Percentiles rank a stretch among this genome's conserved stretches.
Conservation (phyloP, 2,888 invertebrate genomes). For the Protophormia terraenovae region DNA sequence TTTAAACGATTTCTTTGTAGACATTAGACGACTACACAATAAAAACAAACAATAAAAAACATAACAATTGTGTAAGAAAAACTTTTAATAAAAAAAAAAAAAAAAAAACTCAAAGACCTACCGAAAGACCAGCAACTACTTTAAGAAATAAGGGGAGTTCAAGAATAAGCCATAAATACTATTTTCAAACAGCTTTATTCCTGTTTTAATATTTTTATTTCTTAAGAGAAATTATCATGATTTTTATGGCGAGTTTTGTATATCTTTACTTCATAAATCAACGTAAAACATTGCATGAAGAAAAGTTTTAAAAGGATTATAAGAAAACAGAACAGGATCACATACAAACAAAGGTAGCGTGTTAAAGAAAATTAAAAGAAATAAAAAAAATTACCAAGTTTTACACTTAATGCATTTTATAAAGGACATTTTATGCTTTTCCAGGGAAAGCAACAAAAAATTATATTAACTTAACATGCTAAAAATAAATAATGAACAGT, state of each 20-base stretch:
- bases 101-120: not conserved
- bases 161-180: not conserved
- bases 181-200: not conserved
- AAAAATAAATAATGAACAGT: slow-evolving; percentile 15
- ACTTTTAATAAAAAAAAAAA: not conserved
- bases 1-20: slow-evolving; percentile 12
- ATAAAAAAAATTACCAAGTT: too few species aligned
- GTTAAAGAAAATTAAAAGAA: slow-evolving; percentile 28
- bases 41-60: slow-evolving; percentile 26
- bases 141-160: not conserved
- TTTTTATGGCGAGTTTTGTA: slow-evolving; percentile 12
- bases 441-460: not conserved
- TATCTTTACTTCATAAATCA: slow-evolving; percentile 14
- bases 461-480: slow-evolving; percentile 31
- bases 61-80: slow-evolving; percentile 10
- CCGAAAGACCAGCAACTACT: not conserved
- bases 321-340: not conserved
- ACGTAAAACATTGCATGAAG: not conserved
- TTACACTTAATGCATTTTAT: slow-evolving; percentile 46
- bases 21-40: slow-evolving; percentile 33
- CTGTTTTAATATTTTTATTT: not conserved
- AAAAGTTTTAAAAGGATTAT: not conserved
- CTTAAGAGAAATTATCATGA: slow-evolving; percentile 8
- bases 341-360: slow-evolving; percentile 8
- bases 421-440: slow-evolving; percentile 31